Percentiles rank a stretch among this genome's conserved stretches.
phyloP scores from a whole-genome alignment of 2,797 vertebrate species.

The Poecile montanus region DNA sequence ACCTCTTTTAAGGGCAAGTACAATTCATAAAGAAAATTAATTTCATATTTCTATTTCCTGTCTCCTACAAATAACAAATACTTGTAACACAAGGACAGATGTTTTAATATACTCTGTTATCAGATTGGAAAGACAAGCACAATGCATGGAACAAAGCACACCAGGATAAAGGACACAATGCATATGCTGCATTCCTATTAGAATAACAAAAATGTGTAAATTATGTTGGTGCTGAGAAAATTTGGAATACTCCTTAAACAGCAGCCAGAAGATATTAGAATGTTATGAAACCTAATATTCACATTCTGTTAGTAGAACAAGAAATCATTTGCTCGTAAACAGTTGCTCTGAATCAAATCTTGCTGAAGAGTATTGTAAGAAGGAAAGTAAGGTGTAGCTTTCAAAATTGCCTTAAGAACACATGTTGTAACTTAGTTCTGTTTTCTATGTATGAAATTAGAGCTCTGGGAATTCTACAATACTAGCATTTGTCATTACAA shows the following conservation, averaged over 20 bases:
- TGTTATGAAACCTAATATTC: conserved; percentile 9
- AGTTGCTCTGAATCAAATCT: background rate
- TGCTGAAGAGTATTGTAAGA: background rate
- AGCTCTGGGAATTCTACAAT: background rate
- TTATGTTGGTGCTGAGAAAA: background rate
- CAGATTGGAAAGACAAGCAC: conserved; percentile 44
- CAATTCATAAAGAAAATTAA: conserved; percentile 64
- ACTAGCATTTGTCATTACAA: background rate
- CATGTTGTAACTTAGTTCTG: background rate
- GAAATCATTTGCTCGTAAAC: background rate
- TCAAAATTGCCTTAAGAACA: background rate
- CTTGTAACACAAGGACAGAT: conserved; percentile 48
- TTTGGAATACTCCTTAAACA: background rate
- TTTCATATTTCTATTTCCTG: conserved; percentile 50
- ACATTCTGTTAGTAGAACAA: background rate
- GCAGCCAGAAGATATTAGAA: background rate
- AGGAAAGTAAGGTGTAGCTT: background rate
- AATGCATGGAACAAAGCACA: conserved; percentile 24
- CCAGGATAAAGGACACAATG: background rate
- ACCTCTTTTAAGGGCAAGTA: conserved; percentile 50
- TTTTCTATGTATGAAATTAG: background rate
- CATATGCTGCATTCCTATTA: background rate
- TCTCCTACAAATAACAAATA: conserved; percentile 57
- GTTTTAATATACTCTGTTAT: conserved; percentile 31
- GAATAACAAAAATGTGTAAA: conserved; percentile 30